Base-by-base conservation (phyloP, 92 coral and sea anemone genomes). In the Chrysogorgia sp. region DNA sequence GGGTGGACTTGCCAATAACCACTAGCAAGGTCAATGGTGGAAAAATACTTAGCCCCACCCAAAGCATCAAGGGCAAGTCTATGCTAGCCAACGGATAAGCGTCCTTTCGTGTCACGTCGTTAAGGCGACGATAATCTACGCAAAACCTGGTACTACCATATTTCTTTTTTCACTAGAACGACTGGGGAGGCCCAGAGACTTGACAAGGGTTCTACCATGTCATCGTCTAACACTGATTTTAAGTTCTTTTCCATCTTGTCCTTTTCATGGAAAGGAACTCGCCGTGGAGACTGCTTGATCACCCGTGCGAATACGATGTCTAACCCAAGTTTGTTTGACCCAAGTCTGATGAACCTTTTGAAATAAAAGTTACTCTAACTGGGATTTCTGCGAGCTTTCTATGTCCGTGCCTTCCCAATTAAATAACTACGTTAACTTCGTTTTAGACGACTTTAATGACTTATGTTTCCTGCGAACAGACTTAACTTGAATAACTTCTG, bases 1-100 rank as follows among this genome's bases (percentile, higher is more conserved):
- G 63, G 28, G 41, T 41, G n/a, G 31, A 57, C 63, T 29, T 57
- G 63, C 63, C 63, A 57, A 22, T 57, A 57, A 15, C 63, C 63
- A 23, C 63, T 2, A 14, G 17, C 17, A 57, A 52, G 17, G 6
- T 20, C n/a, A 3, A 52, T 3, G 3, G 59, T 52, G 20, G 59
- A 52, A 23, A 52, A 52, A 7, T 20, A 52, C 8, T 20, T 3
- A 20, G 59, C 21, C 20, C 7, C n/a, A n/a, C n/a, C n/a, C 7
- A 52, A 29, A 13, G 63, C 63, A 23, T 57, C 63, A 57, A 29
- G 31, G 32, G 17, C 10, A 3, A 1, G 3, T 57, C 63, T 3
- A 23, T 23, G 8, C 29, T 3, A 3, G 63, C 31, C 23, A 57
- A 57, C 32, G 63, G 63, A 57, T 14, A 13, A 3, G 30, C 17